Percentiles rank a stretch among this genome's conserved stretches.
Conservation (phyloP, 2,888 invertebrate species). For the Venustoraphidia nigricollis region DNA sequence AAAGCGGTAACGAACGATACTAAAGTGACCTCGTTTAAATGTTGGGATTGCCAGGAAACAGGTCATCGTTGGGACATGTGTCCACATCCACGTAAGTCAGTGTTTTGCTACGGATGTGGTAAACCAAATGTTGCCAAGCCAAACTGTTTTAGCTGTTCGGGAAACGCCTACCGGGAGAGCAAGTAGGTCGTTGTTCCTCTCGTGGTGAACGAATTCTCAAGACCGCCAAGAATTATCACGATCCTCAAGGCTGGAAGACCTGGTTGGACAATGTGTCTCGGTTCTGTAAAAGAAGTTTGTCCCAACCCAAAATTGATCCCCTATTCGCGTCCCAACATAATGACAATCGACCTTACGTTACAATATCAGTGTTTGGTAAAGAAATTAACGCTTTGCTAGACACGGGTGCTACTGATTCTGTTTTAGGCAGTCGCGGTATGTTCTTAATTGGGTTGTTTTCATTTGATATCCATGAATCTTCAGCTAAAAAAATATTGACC, state of each 20-base stretch:
- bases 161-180: neutral
- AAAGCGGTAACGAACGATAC: too few species aligned
- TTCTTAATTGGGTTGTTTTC: neutral
- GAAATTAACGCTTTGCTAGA: too few species aligned
- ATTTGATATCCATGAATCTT: too few species aligned
- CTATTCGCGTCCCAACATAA: neutral
- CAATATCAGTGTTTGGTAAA: neutral
- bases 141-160: constrained; percentile 1
- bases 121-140: neutral
- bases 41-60: too few species aligned
- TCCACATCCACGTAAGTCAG: too few species aligned
- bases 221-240: too few species aligned
- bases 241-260: neutral
- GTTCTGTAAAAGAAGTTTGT: neutral
- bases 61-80: too few species aligned
- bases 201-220: neutral
- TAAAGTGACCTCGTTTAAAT: too few species aligned
- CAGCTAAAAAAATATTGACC: neutral
- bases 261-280: constrained; percentile 1
- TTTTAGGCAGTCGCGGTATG: neutral
- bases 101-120: constrained; percentile 5
- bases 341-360: constrained; percentile 4
- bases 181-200: neutral
- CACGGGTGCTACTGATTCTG: neutral
- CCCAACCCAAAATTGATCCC: neutral